phyloP scores from a whole-genome alignment of 2,888 invertebrate genomes.

The Drosophila infuscata region DNA sequence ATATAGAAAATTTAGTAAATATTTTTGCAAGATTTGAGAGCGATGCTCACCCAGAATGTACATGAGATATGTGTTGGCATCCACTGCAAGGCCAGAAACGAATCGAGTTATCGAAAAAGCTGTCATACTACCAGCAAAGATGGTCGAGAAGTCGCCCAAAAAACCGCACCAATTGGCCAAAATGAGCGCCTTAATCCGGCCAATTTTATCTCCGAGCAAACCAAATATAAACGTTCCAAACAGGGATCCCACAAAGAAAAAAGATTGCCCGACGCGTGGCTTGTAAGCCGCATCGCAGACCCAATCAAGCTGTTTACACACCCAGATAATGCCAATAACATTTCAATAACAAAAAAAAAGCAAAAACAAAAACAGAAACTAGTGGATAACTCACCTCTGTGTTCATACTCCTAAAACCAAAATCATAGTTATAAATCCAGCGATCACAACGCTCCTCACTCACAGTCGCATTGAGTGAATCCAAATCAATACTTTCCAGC shows the following conservation, averaged over 20 bases:
- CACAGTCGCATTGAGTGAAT: constrained; percentile 64
- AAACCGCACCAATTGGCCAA: constrained; percentile 86
- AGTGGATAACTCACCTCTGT: constrained; percentile 86
- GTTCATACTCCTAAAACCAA: constrained; percentile 87
- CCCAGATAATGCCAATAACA: background rate
- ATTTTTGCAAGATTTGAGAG: background rate
- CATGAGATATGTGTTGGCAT: constrained; percentile 87
- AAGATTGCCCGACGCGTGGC: constrained; percentile 86
- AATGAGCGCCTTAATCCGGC: constrained; percentile 86
- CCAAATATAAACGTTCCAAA: constrained; percentile 87
- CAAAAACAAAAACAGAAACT: background rate
- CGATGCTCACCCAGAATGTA: constrained; percentile 86
- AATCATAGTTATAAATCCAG: constrained; percentile 87
- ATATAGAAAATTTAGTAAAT: background rate
- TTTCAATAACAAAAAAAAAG: background rate
- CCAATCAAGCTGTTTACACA: constrained; percentile 85
- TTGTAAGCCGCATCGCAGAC: constrained; percentile 87
- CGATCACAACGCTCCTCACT: constrained; percentile 83
- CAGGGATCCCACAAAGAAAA: constrained; percentile 87
- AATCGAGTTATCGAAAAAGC: constrained; percentile 86
- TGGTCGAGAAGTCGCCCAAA: constrained; percentile 86
- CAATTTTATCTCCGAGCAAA: constrained; percentile 86
- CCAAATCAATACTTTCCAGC: constrained; percentile 52
- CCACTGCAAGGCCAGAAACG: constrained; percentile 87
- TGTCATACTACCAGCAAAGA: constrained; percentile 84